Conservation (phyloP, 2,797 vertebrate genomes). For the Chromis chromis region DNA sequence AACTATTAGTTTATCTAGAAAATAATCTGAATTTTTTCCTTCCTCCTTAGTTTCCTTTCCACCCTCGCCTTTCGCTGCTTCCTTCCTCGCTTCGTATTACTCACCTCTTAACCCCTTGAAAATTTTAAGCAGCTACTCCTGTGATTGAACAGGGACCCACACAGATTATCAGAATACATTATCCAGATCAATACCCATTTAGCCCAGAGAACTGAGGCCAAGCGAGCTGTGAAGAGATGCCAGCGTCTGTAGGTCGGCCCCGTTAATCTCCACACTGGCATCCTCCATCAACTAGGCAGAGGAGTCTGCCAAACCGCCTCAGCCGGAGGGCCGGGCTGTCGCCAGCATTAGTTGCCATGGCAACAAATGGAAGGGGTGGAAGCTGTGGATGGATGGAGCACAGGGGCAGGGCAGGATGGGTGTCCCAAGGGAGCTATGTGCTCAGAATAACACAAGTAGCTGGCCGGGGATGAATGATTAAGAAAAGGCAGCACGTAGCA, state of each 20-base stretch:
- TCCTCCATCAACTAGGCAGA: slow-evolving; percentile 65
- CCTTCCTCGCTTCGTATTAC: slow-evolving; percentile 8
- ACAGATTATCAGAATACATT: slow-evolving; percentile 77
- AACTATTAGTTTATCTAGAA: not conserved
- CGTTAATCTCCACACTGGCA: slow-evolving; percentile 71
- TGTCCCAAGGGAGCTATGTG: slow-evolving; percentile 76
- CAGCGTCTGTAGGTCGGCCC: slow-evolving; percentile 62
- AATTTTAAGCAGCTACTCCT: slow-evolving; percentile 52
- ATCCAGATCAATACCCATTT: slow-evolving; percentile 78
- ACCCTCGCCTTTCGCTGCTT: not conserved
- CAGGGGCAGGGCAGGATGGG: slow-evolving; percentile 66
- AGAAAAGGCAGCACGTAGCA: slow-evolving; percentile 53
- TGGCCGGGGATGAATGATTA: slow-evolving; percentile 52
- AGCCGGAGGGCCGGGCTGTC: slow-evolving; percentile 66
- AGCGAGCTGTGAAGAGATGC: slow-evolving; percentile 65
- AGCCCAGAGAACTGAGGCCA: slow-evolving; percentile 49
- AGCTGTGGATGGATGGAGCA: slow-evolving; percentile 55
- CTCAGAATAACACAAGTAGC: slow-evolving; percentile 72
- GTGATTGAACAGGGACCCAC: slow-evolving; percentile 56
- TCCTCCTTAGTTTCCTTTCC: not conserved
- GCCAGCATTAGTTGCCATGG: slow-evolving; percentile 79
- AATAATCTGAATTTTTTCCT: not conserved
- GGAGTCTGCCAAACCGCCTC: slow-evolving; percentile 65
- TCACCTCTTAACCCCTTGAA: slow-evolving; percentile 44
- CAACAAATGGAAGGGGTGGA: slow-evolving; percentile 76